A percentile compares a stretch with the other conserved stretches of the same genome.
phyloP scores from a whole-genome alignment of 2,888 invertebrate genomes.

The Endotricha flammealis region DNA sequence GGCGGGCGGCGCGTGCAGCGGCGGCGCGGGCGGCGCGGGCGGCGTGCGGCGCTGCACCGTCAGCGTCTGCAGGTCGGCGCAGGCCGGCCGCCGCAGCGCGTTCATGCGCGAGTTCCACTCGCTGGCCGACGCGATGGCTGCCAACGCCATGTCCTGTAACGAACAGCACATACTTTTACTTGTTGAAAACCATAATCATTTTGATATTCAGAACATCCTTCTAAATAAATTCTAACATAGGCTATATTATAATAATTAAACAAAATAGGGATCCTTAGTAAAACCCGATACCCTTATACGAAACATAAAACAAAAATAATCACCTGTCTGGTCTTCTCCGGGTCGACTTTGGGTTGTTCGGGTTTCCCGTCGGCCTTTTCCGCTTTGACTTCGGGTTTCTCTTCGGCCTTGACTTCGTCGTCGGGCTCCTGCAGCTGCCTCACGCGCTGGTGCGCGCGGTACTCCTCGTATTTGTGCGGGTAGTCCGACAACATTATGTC shows the following conservation, averaged over 20 bases:
- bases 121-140: constrained; percentile 90
- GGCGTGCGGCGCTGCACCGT: constrained; percentile 81
- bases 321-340: constrained; percentile 62
- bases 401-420: constrained; percentile 21
- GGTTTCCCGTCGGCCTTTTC: constrained; percentile 42
- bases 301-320: neutral
- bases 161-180: no score
- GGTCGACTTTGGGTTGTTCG: constrained; percentile 58
- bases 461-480: constrained; percentile 96
- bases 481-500: constrained; percentile 98
- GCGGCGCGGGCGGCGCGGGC: constrained; percentile 16
- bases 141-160: constrained; percentile 83
- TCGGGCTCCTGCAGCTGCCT: constrained; percentile 55
- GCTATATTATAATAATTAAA: no score
- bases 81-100: constrained; percentile 84
- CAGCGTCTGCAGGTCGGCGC: constrained; percentile 95
- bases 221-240: no score
- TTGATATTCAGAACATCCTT: no score
- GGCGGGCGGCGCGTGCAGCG: constrained; percentile 18
- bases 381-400: constrained; percentile 21
- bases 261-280: no score
- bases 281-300: no score
- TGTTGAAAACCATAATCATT: no score
- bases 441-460: constrained; percentile 82
- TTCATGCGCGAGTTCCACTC: constrained; percentile 94